Base-by-base conservation (phyloP, 2,113 vertebrate genomes). In the Kryptolebias marmoratus region DNA sequence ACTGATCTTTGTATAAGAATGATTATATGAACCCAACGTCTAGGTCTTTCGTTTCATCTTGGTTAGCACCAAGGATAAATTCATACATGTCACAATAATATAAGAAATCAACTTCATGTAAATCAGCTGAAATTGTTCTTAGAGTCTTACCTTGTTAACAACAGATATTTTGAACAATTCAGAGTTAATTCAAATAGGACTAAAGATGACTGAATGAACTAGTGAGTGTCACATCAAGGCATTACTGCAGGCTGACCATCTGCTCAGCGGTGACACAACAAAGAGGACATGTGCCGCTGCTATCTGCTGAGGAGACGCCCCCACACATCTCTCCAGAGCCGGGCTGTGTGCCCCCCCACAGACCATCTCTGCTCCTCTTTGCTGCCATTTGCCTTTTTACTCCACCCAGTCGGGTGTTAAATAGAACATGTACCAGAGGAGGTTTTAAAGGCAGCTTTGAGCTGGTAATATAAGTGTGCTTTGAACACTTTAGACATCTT, bases 201-300 rank as follows among this genome's bases (percentile, higher is more conserved):
- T 85, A 86, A 72, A 83, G 67, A 77, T 65, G 69, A 77, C 66
- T 83, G 71, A 86, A 88, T 81, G 87, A 90, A 84, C 70, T 77
- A 87, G 66, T 71, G 81, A 77, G 81, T 82, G 68, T 90, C 86
- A 66, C 77, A 86, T 88, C 76, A 73, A 73, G 84, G 82, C 80
- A 80, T 89, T 77, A 80, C 83, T 90, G 90, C 86, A 90, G 85
- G 84, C 92, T 90, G 93, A 93, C 90, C 89, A 94, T 94, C 94
- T 93, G 93, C 87, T 95, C 91, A 73, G 89, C 92, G 89, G 86
- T 88, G 92, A 92, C 90, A 90, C 89, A 90, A 93, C 92, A 90
- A 87, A 92, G 84, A 89, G 88, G 91, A 91, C 90, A 90, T 81
- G 85, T 90, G 90, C 89, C 73, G 77, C 88, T 68, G 77, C 58